These are phyloP conservation scores for Saguinus midas DNA, from an alignment of 2,113 vertebrate genomes.

Conservation along the genomic window DNA sequence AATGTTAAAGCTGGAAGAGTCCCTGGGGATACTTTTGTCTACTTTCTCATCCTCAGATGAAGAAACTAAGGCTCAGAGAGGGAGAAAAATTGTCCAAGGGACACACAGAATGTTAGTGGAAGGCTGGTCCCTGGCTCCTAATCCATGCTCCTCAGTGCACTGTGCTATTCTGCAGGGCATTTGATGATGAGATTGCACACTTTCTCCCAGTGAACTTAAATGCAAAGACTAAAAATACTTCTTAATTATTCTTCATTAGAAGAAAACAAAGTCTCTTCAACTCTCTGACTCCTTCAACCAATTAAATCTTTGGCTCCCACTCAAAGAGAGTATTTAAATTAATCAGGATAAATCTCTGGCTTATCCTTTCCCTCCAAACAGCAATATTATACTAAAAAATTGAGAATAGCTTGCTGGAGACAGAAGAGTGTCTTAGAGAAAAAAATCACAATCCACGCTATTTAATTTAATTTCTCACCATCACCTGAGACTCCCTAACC, in stretches of 20 bases:
- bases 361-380: conserved; percentile 28
- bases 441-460: not conserved
- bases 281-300: conserved; percentile 48
- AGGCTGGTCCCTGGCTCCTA: not conserved
- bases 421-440: not conserved
- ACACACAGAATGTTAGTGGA: not conserved
- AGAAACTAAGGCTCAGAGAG: conserved; percentile 14
- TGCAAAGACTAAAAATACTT: conserved; percentile 56
- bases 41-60: not conserved
- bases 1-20: not conserved
- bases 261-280: not conserved
- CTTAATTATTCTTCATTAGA: conserved; percentile 50
- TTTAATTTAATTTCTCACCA: not conserved
- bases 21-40: not conserved
- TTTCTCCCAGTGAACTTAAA: conserved; percentile 40
- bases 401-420: not conserved
- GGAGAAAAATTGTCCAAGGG: not conserved
- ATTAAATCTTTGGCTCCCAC: conserved; percentile 57
- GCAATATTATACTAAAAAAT: conserved; percentile 40
- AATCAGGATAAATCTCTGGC: conserved; percentile 53
- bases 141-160: not conserved
- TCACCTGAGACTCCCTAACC: not conserved
- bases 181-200: not conserved
- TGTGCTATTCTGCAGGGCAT: not conserved
- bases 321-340: conserved; percentile 53